A percentile compares a stretch with the other conserved stretches of the same genome.
These are phyloP conservation scores for Empidonax alnorum DNA, from an alignment of 2,113 vertebrate species.

Conservation along the genomic window DNA sequence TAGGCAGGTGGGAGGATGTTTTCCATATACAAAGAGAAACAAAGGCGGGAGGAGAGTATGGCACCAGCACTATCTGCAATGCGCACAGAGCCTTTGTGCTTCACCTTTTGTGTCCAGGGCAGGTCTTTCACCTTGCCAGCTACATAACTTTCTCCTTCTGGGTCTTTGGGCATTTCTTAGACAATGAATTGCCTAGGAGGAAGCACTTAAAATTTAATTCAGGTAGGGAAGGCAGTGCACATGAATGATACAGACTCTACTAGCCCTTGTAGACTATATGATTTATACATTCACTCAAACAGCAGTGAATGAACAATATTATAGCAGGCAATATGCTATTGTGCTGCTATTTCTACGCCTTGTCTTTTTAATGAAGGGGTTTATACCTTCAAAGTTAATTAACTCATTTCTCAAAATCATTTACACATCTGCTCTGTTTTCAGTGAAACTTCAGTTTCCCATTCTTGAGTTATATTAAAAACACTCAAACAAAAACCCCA, in stretches of 20 bases:
- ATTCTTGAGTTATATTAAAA: background rate
- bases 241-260: background rate
- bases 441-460: conserved; percentile 2
- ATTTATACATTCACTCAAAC: conserved; percentile 24
- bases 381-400: conserved; percentile 52
- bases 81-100: background rate
- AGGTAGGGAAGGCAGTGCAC: background rate
- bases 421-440: conserved; percentile 44
- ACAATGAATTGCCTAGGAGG: conserved; percentile 17
- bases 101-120: conserved; percentile 1
- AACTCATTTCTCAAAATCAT: conserved; percentile 50
- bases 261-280: background rate
- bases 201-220: conserved; percentile 34
- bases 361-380: conserved; percentile 40
- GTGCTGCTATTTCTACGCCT: background rate
- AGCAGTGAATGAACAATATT: conserved; percentile 10
- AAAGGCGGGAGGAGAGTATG: background rate
- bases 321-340: background rate
- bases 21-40: background rate
- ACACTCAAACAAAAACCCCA: background rate
- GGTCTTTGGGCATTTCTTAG: background rate
- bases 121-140: conserved; percentile 37
- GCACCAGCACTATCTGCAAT: background rate
- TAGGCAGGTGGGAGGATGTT: background rate
- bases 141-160: background rate